phyloP scores from a whole-genome alignment of 2,888 invertebrate species.

The Stratiomys singularior region DNA sequence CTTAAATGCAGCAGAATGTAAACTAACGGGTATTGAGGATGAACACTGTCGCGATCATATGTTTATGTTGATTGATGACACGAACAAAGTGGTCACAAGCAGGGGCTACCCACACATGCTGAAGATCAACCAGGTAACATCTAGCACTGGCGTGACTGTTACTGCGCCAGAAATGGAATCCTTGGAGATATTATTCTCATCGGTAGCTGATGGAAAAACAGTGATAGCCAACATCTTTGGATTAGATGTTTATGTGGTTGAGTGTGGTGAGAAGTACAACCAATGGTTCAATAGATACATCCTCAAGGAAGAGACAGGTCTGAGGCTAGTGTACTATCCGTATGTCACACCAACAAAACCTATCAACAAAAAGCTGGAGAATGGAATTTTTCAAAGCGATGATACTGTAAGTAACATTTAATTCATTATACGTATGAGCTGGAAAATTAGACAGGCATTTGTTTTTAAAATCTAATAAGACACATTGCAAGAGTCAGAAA shows the following conservation, averaged over 20 bases:
- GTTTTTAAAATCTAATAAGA: too few species aligned
- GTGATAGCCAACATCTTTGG: slow-evolving; percentile 70
- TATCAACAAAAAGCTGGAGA: slow-evolving; percentile 56
- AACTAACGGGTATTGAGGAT: slow-evolving; percentile 27
- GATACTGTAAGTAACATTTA: slow-evolving; percentile 52
- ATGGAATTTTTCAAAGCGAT: slow-evolving; percentile 53
- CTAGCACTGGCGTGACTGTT: slow-evolving; percentile 65
- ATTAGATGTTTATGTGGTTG: slow-evolving; percentile 70
- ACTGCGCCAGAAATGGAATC: slow-evolving; percentile 70
- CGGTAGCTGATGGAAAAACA: slow-evolving; percentile 60
- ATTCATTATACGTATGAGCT: too few species aligned
- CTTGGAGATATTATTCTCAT: slow-evolving; percentile 67
- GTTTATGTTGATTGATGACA: slow-evolving; percentile 47
- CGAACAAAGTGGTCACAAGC: slow-evolving; percentile 32
- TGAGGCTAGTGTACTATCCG: slow-evolving; percentile 73
- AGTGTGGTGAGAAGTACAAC: slow-evolving; percentile 78
- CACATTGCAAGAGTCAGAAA: too few species aligned
- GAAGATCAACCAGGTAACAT: slow-evolving; percentile 37
- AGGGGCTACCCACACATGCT: slow-evolving; percentile 47
- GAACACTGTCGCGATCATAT: slow-evolving; percentile 40
- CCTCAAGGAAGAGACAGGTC: slow-evolving; percentile 65
- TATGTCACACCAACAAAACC: slow-evolving; percentile 62
- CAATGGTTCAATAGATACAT: slow-evolving; percentile 75
- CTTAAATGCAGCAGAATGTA: slow-evolving; percentile 38
- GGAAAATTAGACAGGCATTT: too few species aligned